Evolutionary conservation across 2,888 invertebrate genomes (phyloP), one percentile per base, ranked within the genome.

Genomic region (Unio delphinus): DNA sequence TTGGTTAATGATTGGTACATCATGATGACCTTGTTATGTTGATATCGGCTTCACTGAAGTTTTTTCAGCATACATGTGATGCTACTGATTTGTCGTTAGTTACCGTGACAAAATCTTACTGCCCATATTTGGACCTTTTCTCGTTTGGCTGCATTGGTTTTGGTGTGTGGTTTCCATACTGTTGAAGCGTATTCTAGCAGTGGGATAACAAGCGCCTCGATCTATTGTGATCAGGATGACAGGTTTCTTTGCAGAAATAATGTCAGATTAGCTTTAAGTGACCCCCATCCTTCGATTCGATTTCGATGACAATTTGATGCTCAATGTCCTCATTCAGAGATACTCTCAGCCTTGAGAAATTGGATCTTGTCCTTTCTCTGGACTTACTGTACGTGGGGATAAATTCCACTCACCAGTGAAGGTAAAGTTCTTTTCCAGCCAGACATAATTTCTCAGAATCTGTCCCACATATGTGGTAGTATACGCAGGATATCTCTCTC

Each of bases 11-110:
- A 30, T 30, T 0, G 30, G 61, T 30, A 28, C 61, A 61, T 7
- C 61, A 61, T 61, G 15, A 61, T 28, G 45, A 45, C 61, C 30
- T 61, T 61, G 26, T 61, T 61, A 34, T 61, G 61, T 28, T 61
- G 34, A 15, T 45, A 6, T 4, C 3, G 30, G 30, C 30, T 30
- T 30, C 30, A 5, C 30, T 30, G 30, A 30, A 30, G 30, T 4
- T 30, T 30, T n/a, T n/a, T 45, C 61, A 18, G 45, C n/a, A 30
- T 17, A 4, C 1, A n/a, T 34, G 61, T 61, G 2, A 61, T n/a
- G n/a, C 30, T 61, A 45, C 61, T 61, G 28, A 8, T 26, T 61
- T n/a, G 61, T 30, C 61, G 3, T 30, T 28, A 61, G 61, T 34
- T 3, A 28, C 20, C 45, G 34, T 34, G 45, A 28, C 23, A 61